Evolutionary conservation across 2,797 vertebrate species (phyloP), one percentile per base, ranked within the genome.

Genomic region (Aulostomus chinensis): DNA sequence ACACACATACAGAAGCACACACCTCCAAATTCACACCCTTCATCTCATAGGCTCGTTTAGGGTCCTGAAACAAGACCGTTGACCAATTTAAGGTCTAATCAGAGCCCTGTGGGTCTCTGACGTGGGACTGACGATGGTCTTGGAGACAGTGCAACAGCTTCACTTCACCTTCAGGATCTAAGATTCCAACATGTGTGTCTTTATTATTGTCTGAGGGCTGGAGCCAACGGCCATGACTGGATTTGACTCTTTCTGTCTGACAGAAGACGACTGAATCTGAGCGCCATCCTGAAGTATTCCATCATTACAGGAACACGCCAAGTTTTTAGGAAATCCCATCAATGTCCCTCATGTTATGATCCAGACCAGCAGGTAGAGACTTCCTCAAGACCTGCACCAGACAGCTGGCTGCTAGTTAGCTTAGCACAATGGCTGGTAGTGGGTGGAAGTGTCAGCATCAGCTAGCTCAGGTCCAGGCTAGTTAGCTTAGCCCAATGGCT

Each of bases 81-180:
- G 77, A 80, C 72, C 65, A 54, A 49, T 57, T 38, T 5, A 40
- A 62, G 68, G 50, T 57, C 68, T 58, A 31, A 14, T 16, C 53
- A 25, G 25, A 60, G 58, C 63, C 43, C 56, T 59, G 65, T 20
- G 56, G 39, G 62, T 67, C 69, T 76, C 76, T 78, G 73, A 78
- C 73, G 41, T 53, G 58, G 71, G 58, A 58, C 51, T 58, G 32
- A 47, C 68, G 62, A 68, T 40, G 54, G 67, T 70, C 80, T 82
- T 74, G 49, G 50, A 84, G 80, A 83, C 76, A 81, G 75, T 81
- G 75, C 81, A 80, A 80, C 43, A 65, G 35, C 41, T 58, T 69
- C 53, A 51, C 73, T 73, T 37, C 61, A 54, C 46, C 33, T 29
- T 21, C 30, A 39, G 54, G 53, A 57, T 65, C 47, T 48, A 29